Evolutionary conservation across 1,140 invertebrate genomes (phyloP).

Genomic region (Eciton burchellii): DNA sequence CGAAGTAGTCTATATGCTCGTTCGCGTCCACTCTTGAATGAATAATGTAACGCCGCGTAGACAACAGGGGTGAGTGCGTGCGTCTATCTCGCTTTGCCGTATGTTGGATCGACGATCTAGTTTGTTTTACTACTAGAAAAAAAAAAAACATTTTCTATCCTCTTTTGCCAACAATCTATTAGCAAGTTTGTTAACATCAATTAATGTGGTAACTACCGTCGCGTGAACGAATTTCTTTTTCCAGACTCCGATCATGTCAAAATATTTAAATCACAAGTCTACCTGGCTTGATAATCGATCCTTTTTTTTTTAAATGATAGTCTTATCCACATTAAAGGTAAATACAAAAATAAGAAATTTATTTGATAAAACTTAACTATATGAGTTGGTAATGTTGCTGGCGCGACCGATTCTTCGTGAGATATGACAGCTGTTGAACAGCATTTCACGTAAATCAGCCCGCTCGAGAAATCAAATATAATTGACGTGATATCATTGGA

Average conservation of each 20-base stretch:
- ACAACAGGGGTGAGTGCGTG: constrained; percentile 4
- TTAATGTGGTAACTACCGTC: not conserved
- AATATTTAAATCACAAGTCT: no score
- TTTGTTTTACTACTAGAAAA: not conserved
- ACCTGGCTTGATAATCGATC: no score
- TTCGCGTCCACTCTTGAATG: not conserved
- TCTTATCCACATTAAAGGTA: no score
- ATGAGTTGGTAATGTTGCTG: no score
- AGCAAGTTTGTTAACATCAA: not conserved
- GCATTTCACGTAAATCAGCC: not conserved
- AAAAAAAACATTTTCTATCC: not conserved
- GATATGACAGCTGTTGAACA: constrained; percentile 13
- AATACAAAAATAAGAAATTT: no score
- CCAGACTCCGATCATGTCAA: no score
- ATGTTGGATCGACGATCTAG: not conserved
- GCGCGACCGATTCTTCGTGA: not conserved
- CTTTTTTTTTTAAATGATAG: no score
- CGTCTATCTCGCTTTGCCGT: not conserved
- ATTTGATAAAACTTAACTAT: no score
- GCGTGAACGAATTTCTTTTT: not conserved
- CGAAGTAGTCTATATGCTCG: not conserved
- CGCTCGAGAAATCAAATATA: not conserved
- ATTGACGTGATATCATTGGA: not conserved
- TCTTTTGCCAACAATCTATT: not conserved
- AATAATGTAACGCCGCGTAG: constrained; percentile 17